Evolutionary conservation across 2,113 vertebrate genomes (phyloP).

Genomic region (Rhinoderma darwinii): DNA sequence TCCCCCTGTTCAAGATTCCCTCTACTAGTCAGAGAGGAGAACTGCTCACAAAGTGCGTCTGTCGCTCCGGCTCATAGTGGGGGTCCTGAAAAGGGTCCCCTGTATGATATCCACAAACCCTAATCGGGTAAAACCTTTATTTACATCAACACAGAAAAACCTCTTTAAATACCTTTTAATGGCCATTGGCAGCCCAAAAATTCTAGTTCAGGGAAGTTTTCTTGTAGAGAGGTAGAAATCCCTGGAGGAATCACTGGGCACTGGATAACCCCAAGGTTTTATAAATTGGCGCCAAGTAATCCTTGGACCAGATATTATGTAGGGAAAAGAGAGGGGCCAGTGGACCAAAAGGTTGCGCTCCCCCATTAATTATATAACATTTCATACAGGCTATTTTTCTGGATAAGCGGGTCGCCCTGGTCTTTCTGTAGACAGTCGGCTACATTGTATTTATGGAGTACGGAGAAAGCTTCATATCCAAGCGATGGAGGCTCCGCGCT

Average conservation of each 20-base stretch:
- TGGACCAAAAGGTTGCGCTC: neutral
- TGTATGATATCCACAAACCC: no score
- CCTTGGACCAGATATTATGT: neutral
- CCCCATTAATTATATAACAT: slow-evolving; percentile 24
- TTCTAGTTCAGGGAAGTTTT: neutral
- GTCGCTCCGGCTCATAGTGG: no score
- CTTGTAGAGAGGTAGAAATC: neutral
- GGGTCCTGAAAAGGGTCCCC: no score
- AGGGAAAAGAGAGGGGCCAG: neutral
- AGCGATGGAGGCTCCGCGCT: slow-evolving; percentile 5
- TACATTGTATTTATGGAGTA: slow-evolving; percentile 52
- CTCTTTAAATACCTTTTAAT: no score
- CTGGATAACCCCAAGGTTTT: neutral
- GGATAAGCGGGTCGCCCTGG: neutral
- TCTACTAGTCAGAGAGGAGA: no score
- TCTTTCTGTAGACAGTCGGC: slow-evolving; percentile 44
- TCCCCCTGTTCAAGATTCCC: no score
- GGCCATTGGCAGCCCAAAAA: no score
- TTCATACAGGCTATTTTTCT: slow-evolving; percentile 1
- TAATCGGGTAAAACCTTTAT: no score
- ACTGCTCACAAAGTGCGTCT: no score
- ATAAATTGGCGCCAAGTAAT: neutral
- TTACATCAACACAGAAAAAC: no score
- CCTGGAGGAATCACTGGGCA: neutral
- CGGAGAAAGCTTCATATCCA: slow-evolving; percentile 38